phyloP scores from a whole-genome alignment of 2,888 invertebrate genomes.

The Fragum whitleyi region DNA sequence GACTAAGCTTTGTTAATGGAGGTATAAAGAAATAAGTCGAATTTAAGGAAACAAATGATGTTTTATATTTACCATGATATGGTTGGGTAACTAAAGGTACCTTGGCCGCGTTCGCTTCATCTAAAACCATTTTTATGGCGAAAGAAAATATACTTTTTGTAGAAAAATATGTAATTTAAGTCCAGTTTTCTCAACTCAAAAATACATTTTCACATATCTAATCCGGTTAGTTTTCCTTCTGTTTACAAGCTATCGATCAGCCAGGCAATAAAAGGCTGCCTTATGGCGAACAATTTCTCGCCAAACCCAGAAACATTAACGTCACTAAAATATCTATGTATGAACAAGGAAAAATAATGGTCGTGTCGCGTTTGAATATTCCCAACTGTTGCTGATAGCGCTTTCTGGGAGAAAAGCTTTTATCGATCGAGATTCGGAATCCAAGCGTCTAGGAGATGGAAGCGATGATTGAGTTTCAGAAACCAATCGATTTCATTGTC shows the following conservation, averaged over 20 bases:
- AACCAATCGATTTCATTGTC: constrained; percentile 22
- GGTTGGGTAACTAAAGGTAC: not conserved
- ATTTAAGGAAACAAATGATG: not conserved
- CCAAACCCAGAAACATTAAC: constrained; percentile 14
- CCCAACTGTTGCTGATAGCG: constrained; percentile 49
- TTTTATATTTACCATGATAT: not conserved
- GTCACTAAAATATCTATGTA: constrained; percentile 17
- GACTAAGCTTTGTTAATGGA: too few relatives aligned
- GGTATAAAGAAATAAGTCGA: too few relatives aligned
- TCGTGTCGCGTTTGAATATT: constrained; percentile 22
- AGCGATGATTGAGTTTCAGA: constrained; percentile 32
- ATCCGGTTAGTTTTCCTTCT: constrained; percentile 4
- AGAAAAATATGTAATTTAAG: not conserved
- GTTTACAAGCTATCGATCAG: not conserved
- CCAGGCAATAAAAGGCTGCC: not conserved
- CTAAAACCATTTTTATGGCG: not conserved
- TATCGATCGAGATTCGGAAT: constrained; percentile 50
- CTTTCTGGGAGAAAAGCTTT: constrained; percentile 34
- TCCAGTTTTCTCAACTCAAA: not conserved
- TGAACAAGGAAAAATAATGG: constrained; percentile 11
- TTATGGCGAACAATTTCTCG: constrained; percentile 20
- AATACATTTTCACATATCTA: not conserved
- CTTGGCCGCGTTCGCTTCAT: not conserved
- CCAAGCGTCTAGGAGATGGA: constrained; percentile 41
- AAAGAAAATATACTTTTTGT: not conserved